Evolutionary conservation across 2,888 invertebrate species (phyloP).

Genomic region (Ommatoiulus sabulosus): DNA sequence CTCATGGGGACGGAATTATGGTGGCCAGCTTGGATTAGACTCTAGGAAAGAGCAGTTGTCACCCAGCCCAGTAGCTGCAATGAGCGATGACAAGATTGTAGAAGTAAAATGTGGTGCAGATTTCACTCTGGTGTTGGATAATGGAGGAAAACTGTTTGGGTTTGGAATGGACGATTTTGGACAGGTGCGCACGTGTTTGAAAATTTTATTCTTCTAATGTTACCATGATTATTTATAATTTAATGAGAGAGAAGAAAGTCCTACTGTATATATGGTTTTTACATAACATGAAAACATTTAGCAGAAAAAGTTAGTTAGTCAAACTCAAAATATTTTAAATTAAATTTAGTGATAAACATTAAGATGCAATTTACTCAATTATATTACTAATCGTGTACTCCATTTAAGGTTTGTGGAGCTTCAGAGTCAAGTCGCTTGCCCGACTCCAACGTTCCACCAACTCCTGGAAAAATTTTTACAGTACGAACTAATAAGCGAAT

Average conservation of each 20-base stretch:
- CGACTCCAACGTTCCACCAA: slow-evolving; percentile 69
- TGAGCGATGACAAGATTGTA: slow-evolving; percentile 65
- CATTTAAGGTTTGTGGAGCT: slow-evolving; percentile 25
- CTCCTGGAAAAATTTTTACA: slow-evolving; percentile 75
- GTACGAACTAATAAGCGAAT: slow-evolving; percentile 80
- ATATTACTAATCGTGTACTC: not conserved
- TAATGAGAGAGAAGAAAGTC: no score
- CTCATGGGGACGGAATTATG: slow-evolving; percentile 89
- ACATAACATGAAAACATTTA: not conserved
- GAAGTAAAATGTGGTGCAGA: slow-evolving; percentile 80
- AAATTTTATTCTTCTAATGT: not conserved
- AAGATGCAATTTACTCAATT: not conserved
- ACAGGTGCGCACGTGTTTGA: slow-evolving; percentile 69
- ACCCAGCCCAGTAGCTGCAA: slow-evolving; percentile 59
- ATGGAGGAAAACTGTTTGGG: slow-evolving; percentile 76
- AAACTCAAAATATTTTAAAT: no score
- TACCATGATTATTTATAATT: no score
- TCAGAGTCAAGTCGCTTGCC: slow-evolving; percentile 62
- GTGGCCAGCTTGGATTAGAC: slow-evolving; percentile 87
- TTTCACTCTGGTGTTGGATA: slow-evolving; percentile 78
- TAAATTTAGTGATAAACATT: not conserved
- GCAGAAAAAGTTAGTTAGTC: not conserved
- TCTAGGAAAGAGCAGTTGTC: slow-evolving; percentile 69
- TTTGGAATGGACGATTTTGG: slow-evolving; percentile 81
- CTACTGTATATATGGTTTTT: no score